A percentile compares a stretch with the other conserved stretches of the same genome.
These are phyloP conservation scores for Conchocele bisecta DNA, from an alignment of 2,888 invertebrate genomes.

Conservation along the genomic window DNA sequence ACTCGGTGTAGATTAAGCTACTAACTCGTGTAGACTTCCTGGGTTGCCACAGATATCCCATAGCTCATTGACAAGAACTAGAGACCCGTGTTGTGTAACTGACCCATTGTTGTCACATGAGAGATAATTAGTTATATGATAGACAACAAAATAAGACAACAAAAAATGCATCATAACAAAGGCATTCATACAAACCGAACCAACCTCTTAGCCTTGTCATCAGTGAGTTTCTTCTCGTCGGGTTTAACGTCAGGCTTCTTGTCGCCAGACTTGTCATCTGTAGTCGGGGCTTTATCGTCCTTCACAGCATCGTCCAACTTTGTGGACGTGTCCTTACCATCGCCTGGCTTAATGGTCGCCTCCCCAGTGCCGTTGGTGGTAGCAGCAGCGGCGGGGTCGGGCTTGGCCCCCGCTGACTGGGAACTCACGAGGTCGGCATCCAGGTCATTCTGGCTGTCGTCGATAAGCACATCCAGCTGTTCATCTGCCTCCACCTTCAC, in stretches of 20 bases:
- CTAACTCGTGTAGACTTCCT: too few relatives aligned
- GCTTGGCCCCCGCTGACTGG: constrained; percentile 31
- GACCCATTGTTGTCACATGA: too few relatives aligned
- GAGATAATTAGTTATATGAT: too few relatives aligned
- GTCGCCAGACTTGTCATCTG: constrained; percentile 18
- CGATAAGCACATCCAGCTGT: constrained; percentile 82
- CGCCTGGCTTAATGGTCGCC: constrained; percentile 7
- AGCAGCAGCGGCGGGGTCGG: constrained; percentile 18
- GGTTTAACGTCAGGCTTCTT: constrained; percentile 36
- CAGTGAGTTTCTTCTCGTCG: constrained; percentile 56
- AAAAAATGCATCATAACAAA: constrained; percentile 34
- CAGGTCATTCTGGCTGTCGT: constrained; percentile 82
- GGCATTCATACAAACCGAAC: constrained; percentile 69
- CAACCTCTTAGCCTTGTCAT: constrained; percentile 68
- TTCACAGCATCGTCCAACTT: constrained; percentile 29
- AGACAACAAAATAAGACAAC: too few relatives aligned
- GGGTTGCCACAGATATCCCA: too few relatives aligned
- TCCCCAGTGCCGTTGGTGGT: constrained; percentile 63
- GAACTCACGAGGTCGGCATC: constrained; percentile 78
- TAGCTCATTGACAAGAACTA: too few relatives aligned
- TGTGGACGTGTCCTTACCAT: too few relatives aligned
- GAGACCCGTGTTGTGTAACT: too few relatives aligned
- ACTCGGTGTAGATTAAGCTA: too few relatives aligned
- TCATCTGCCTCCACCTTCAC: constrained; percentile 70
- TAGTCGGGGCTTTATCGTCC: constrained; percentile 16